Evolutionary conservation across 2,797 vertebrate genomes (phyloP), one percentile per base, ranked within the genome.

Genomic region (Rhinichthys osculus): DNA sequence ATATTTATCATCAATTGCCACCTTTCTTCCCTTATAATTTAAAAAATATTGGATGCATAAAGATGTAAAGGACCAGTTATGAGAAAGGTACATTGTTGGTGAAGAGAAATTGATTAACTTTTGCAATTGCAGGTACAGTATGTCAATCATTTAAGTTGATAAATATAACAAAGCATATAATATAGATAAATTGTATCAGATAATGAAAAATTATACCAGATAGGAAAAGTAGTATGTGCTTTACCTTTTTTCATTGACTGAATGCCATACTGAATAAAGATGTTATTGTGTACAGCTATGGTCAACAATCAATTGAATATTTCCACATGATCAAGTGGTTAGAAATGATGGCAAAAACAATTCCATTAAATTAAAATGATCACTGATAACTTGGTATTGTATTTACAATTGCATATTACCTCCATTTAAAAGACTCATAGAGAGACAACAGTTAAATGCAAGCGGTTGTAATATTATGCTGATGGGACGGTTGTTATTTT

Each of bases 1-100:
- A 52, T 69, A 54, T 81, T 40, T 81, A 50, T 67, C 71, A 73
- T 30, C 62, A 81, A n/a, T 44, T 52, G 47, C 44, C 79, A 69
- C 44, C n/a, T 69, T 69, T 33, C 59, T 79, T 52, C 7, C 42
- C 64, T 50, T 30, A 16, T 44, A 44, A 44, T 66, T 30, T 66
- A 10, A 79, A 50, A 47, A 69, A 69, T 52, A 81, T 9, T 69
- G 27, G 27, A 69, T 0, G 3, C 19, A 67, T 38, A 80, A 67
- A 81, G 17, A 59, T 78, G 54, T 57, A 62, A 38, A 52, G 59
- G 17, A 50, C 16, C 44, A 52, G 27, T 35, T 23, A 40, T 79
- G 59, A 66, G 62, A 33, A 44, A 81, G 50, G 42, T 44, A 40
- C n/a, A 33, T 33, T 67, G 78, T 67, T 67, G 66, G 40, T 47